Base-by-base conservation (phyloP, 2,113 vertebrate species). In the Garra rufa region DNA sequence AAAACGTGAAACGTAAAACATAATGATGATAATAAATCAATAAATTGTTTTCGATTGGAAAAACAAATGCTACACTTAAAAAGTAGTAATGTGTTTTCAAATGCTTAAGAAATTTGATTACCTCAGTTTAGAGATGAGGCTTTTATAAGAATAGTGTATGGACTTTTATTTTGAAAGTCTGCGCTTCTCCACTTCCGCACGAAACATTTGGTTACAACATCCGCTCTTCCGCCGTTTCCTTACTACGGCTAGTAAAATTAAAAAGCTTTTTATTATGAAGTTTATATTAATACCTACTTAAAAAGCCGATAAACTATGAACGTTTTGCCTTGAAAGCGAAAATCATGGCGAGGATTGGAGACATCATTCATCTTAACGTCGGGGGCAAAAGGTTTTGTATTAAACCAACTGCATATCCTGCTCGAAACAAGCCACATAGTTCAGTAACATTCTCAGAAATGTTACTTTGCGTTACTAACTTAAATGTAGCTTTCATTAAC, bases 331-430 rank as follows among this genome's bases (percentile, higher is more conserved):
- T 71, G 74, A 74, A 24, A 48, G 9, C 24, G 24, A 9, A 7
- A 19, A 65, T 34, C 46, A 86, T 90, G 80, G 71, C 87, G n/a
- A 86, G 92, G 83, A 94, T 90, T 34, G 95, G 95, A 0, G 95
- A 96, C 55, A 94, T 96, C 63, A 94, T 96, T 85, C 95, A 96
- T 88, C 89, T 96, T 52, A 96, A 96, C n/a, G 95, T 96, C 24
- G 95, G 95, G 5, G 95, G 95, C 28, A 95, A 94, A 83, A 91
- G 95, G 95, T 74, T 41, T 79, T 94, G 91, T 91, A 85, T 21
- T 15, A 0, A 11, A 28, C 8, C 24, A 6, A 13, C 17, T 48
- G 17, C 26, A 46, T 19, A 79, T 46, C n/a, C 34, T 63, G 84
- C 82, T 90, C 83, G 52, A 48, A 17, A 17, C 38, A 10, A 41